These are phyloP conservation scores for Champsocephalus esox DNA, from an alignment of 2,797 vertebrate genomes.

Conservation along the genomic window DNA sequence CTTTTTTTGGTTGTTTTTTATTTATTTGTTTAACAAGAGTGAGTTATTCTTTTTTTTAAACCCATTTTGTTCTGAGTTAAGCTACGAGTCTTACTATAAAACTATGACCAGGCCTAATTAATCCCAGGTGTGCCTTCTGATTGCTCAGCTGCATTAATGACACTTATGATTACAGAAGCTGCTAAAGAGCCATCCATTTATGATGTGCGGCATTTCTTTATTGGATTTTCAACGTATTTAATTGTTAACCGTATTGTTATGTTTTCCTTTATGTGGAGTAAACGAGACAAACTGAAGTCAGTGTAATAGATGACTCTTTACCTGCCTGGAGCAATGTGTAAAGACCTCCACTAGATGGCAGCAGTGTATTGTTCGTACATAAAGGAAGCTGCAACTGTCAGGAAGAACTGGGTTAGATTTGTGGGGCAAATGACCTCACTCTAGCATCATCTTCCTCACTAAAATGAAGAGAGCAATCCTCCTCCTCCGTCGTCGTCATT, in stretches of 20 bases:
- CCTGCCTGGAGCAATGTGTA: background rate
- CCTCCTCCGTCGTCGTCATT: background rate
- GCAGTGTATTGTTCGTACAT: slow-evolving; percentile 10
- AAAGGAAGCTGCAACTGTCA: slow-evolving; percentile 34
- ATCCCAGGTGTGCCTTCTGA: background rate
- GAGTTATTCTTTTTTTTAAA: too few species aligned
- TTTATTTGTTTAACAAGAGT: background rate
- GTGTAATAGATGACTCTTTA: background rate
- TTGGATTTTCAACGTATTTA: background rate
- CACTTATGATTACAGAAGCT: background rate
- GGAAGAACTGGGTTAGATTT: slow-evolving; percentile 72
- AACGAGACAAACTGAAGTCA: background rate
- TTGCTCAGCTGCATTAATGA: background rate
- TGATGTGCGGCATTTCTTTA: background rate
- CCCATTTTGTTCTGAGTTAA: too few species aligned
- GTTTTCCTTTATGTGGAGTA: too few species aligned
- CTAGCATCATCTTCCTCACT: slow-evolving; percentile 70
- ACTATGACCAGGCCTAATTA: background rate
- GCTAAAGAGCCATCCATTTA: background rate
- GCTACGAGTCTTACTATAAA: background rate
- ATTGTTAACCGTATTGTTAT: background rate
- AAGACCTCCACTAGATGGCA: slow-evolving; percentile 54
- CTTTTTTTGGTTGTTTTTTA: background rate
- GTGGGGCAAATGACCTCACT: slow-evolving; percentile 78
- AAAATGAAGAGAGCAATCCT: slow-evolving; percentile 53